Evolutionary conservation across 2,888 invertebrate genomes (phyloP), one percentile per base, ranked within the genome.

Genomic region (Poecilus cupreus): DNA sequence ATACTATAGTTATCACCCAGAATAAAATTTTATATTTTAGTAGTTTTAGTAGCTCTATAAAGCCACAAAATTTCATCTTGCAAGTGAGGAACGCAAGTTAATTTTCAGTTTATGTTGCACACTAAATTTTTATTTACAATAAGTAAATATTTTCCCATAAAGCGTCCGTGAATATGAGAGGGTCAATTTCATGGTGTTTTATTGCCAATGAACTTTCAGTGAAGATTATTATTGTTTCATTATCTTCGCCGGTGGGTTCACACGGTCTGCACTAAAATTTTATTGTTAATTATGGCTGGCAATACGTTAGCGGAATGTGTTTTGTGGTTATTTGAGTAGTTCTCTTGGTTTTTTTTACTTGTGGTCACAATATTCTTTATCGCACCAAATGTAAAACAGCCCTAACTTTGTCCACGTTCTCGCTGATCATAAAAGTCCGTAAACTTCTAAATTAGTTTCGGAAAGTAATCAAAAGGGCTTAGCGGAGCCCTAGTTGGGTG

Each of bases 391-490:
- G n/a, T n/a, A n/a, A n/a, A n/a, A n/a, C n/a, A n/a, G n/a, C n/a
- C n/a, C n/a, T n/a, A n/a, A 18, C 8, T 16, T 43, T 43, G 43
- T 11, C 43, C n/a, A n/a, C n/a, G n/a, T n/a, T n/a, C n/a, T n/a
- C n/a, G n/a, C 24, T 43, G 46, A 78, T 78, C 78, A 78, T 78
- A 78, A 78, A 78, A 75, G 75, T 75, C 51, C 8, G 26, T 49
- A 11, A 74, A 78, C 77, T 78, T 78, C 64, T 78, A 78, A 78
- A 78, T 78, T 78, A 78, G 78, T 78, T 78, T 78, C 43, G 46
- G 46, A 78, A 78, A 64, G 78, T 78, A 78, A 78, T 78, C 78
- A 78, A 43, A 78, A 78, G 60, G 64, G 64, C 64, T 78, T 78
- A 43, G 18, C 49, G 32, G 18, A 24, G 32, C 49, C 24, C 51